These are phyloP conservation scores for Notarius lentiginosus DNA, from an alignment of 2,113 vertebrate species.

Conservation along the genomic window DNA sequence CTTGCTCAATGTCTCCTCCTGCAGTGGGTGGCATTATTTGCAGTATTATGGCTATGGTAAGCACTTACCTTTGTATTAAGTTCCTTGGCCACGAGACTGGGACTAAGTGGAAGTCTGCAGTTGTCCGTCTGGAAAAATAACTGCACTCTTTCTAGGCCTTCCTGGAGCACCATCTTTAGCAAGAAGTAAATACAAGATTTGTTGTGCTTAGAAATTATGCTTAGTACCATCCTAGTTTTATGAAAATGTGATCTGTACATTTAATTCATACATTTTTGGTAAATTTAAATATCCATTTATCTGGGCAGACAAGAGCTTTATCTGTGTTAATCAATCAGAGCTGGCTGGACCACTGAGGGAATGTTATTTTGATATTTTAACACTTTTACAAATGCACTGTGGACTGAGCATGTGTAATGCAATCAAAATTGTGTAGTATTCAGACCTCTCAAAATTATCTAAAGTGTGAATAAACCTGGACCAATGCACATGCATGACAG, in stretches of 20 bases:
- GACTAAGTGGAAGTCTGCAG: conserved; percentile 89
- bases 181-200: conserved; percentile 24
- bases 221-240: not conserved
- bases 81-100: conserved; percentile 91
- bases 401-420: not conserved
- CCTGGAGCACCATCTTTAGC: conserved; percentile 84
- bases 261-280: not conserved
- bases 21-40: not conserved
- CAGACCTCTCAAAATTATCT: not conserved
- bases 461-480: not conserved
- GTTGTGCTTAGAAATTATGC: not conserved
- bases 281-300: not conserved
- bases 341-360: too few species aligned
- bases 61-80: conserved; percentile 88
- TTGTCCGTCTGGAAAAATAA: conserved; percentile 87
- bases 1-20: not conserved
- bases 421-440: not conserved
- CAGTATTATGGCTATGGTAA: not conserved
- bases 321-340: too few species aligned
- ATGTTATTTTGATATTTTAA: not conserved
- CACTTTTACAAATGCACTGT: too few species aligned
- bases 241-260: not conserved
- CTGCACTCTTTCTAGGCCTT: conserved; percentile 90
- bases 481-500: too few species aligned
- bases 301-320: not conserved